Percentiles rank a stretch among this genome's conserved stretches.
Evolutionary conservation across 64 coral and sea anemone genomes (phyloP).

Genomic region (Stylophora pistillata): DNA sequence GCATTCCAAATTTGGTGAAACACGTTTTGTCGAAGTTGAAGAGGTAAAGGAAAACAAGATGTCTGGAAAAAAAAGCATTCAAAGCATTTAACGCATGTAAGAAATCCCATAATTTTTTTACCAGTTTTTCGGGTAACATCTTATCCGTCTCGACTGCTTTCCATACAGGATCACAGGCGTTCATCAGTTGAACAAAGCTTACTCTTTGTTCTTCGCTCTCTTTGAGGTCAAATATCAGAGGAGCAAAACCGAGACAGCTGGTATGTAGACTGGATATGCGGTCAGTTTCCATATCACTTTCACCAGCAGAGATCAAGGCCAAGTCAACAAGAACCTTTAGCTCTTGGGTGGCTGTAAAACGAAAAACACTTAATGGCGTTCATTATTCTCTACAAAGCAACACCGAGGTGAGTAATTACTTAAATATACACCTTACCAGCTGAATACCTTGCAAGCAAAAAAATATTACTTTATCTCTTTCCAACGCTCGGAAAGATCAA

Average conservation of each 20-base stretch:
- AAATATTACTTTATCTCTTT: too few species aligned
- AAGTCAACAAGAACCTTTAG: constrained; percentile 88
- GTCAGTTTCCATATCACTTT: constrained; percentile 79
- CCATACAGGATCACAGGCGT: constrained; percentile 78
- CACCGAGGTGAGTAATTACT: too few species aligned
- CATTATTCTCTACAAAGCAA: neutral
- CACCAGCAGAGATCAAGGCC: constrained; percentile 84
- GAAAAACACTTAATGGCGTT: neutral
- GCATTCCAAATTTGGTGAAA: too few species aligned
- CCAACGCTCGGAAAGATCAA: too few species aligned
- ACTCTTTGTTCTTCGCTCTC: constrained; percentile 3
- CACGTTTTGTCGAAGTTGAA: too few species aligned
- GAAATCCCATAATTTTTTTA: too few species aligned
- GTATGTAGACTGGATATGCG: constrained; percentile 86
- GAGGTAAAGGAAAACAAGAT: too few species aligned
- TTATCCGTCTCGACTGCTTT: constrained; percentile 66
- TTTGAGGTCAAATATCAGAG: constrained; percentile 81
- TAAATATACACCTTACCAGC: too few species aligned
- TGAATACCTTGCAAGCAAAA: too few species aligned
- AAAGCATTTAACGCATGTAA: too few species aligned
- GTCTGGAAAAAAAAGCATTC: too few species aligned
- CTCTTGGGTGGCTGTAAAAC: constrained; percentile 55
- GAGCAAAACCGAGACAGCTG: constrained; percentile 87
- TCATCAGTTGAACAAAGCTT: constrained; percentile 76
- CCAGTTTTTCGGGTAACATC: constrained; percentile 65